Evolutionary conservation across 2,888 invertebrate species (phyloP), one percentile per base, ranked within the genome.

Genomic region (Tholera decimalis): DNA sequence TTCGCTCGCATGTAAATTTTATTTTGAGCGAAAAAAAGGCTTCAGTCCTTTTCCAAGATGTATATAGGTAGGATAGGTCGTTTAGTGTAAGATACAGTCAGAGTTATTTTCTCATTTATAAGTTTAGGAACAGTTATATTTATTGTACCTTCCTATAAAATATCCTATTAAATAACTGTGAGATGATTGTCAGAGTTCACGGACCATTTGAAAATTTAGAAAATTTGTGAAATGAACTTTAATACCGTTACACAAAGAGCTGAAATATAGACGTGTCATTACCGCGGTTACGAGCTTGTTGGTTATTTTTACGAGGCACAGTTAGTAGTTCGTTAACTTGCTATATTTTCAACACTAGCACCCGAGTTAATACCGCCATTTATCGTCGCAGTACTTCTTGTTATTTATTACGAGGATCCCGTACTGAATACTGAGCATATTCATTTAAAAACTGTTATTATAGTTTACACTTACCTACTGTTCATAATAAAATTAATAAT

Each of bases 281-380:
- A 82, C 50, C 13, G 44, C 37, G n/a, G 44, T 65, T 69, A 73
- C 73, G 53, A 63, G 33, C 67, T 65, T 47, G 63, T 82, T 79
- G 53, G 54, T 66, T 69, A 72, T 59, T 66, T 81, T 76, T 76
- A 82, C 56, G 69, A 70, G 61, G 5, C 9, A 51, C 50, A 64
- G 58, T 75, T 73, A 75, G 46, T 73, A 68, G 61, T 69, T 61
- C 65, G 62, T 79, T 70, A 65, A 70, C 71, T 66, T 28, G 57
- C 51, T 35, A 55, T 68, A 82, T 81, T 73, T 73, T 70, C 35
- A 73, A 68, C 71, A 70, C 61, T 49, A 51, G 44, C 37, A 61
- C 49, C 22, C 65, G 37, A 62, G 44, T 76, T 73, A 73, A 77
- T 69, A 43, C 57, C 51, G 8, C 39, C 37, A 54, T 67, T 66